phyloP scores from a whole-genome alignment of 2,797 vertebrate species.

The Rachycentron canadum region DNA sequence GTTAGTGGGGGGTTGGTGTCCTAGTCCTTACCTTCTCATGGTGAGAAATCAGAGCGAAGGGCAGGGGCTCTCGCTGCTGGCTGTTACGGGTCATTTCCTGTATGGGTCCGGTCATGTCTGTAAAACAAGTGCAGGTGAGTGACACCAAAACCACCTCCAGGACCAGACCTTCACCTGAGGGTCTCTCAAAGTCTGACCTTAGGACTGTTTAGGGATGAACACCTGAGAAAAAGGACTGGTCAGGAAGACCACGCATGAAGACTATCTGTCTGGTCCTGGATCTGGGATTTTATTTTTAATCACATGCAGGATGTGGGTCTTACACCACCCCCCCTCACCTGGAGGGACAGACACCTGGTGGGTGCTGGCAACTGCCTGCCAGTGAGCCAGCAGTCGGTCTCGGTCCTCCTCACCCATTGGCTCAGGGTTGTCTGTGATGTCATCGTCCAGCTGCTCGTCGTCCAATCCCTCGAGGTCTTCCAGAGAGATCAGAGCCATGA shows the following conservation, averaged over 20 bases:
- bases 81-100: slow-evolving; percentile 86
- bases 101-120: slow-evolving; percentile 90
- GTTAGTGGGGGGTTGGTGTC: no score
- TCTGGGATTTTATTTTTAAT: no score
- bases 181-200: no score
- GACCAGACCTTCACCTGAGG: neutral
- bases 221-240: no score
- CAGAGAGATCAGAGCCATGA: slow-evolving; percentile 88
- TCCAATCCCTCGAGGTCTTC: slow-evolving; percentile 87
- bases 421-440: slow-evolving; percentile 73
- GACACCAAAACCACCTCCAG: neutral
- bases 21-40: slow-evolving; percentile 83
- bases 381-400: slow-evolving; percentile 82
- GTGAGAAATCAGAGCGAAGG: slow-evolving; percentile 73
- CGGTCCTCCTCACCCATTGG: slow-evolving; percentile 76
- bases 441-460: slow-evolving; percentile 81
- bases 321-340: slow-evolving; percentile 72
- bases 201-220: no score
- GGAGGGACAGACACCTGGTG: slow-evolving; percentile 88
- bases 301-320: no score
- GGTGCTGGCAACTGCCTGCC: slow-evolving; percentile 86
- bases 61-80: slow-evolving; percentile 83
- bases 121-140: slow-evolving; percentile 2
- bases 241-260: no score
- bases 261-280: no score